Conservation (phyloP, 2,888 invertebrate species). For the Cylloceria caligata region DNA sequence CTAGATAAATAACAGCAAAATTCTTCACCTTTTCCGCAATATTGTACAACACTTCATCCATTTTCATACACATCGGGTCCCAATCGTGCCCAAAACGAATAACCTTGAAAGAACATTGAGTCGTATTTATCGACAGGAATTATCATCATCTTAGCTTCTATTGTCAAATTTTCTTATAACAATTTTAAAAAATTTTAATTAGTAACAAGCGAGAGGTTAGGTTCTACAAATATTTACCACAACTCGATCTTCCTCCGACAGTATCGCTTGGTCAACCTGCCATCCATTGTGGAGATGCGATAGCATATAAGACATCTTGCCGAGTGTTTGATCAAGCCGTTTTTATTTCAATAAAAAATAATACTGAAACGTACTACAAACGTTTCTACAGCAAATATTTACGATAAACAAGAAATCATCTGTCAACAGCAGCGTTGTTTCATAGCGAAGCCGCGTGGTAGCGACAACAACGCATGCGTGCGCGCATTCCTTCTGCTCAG, state of each 20-base stretch:
- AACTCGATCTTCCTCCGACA: constrained; percentile 99
- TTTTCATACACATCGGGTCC: constrained; percentile 99
- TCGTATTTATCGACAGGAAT: background rate
- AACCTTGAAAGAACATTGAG: constrained; percentile 86
- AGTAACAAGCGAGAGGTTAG: constrained; percentile 50
- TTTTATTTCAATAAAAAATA: constrained; percentile 10
- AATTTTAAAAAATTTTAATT: background rate
- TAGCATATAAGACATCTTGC: constrained; percentile 99
- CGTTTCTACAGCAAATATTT: background rate
- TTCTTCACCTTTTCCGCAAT: constrained; percentile 99
- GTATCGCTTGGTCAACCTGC: constrained; percentile 99
- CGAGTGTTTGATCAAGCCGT: constrained; percentile 33
- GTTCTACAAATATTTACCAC: constrained; percentile 89
- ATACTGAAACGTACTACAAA: constrained; percentile 11
- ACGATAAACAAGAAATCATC: background rate
- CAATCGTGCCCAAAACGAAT: constrained; percentile 99
- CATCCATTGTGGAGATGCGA: constrained; percentile 99
- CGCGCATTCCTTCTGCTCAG: background rate
- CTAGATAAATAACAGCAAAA: constrained; percentile 98
- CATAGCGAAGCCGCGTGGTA: background rate
- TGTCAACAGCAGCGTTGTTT: background rate
- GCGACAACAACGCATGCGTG: background rate
- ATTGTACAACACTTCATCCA: constrained; percentile 99
- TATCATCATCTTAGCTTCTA: too few species aligned
- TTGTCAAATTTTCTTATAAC: background rate